Base-by-base conservation (phyloP, 2,888 invertebrate genomes). In the Lasioglossum marginatum region DNA sequence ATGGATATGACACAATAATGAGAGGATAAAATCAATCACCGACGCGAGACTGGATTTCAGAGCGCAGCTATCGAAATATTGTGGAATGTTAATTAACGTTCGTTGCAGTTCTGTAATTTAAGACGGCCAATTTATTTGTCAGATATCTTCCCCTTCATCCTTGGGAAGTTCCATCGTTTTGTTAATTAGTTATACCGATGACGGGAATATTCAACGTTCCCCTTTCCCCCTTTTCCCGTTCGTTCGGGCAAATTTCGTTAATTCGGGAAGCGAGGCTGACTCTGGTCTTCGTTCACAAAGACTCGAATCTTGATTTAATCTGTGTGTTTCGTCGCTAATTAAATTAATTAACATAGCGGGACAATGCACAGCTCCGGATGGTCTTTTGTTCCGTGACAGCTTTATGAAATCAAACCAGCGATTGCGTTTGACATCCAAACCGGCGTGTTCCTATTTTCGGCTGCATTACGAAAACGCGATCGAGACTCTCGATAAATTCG, bases 301-400 rank as follows among this genome's bases (percentile, higher is more conserved):
- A 84, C 74, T 82, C 48, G 76, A 63, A 66, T 66, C 85, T 83
- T 76, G 79, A 85, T 83, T 83, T 83, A 76, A 85, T 85, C 83
- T 43, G 71, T 63, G 72, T 75, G 72, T 76, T 79, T 60, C 79
- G 72, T 34, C 23, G 79, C 72, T 85, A 79, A 83, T 85, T 85
- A 85, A 72, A 75, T 79, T 85, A 85, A 85, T 85, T 85, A 85
- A 83, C 76, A 76, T 68, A 73, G 63, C 75, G 57, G 76, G 72
- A 85, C 75, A 83, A 85, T 79, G 40, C 75, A 37, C 45, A 5
- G 45, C 68, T 57, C 31, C 16, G 83, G 70, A 79, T 72, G 83
- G 79, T 52, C 85, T 79, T 85, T 83, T 85, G 79, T 83, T 66
- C 77, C 74, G 45, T 19, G 57, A 34, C 63, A 83, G 83, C 79